These are phyloP conservation scores for Recurvirostra avosetta DNA, from an alignment of 2,113 vertebrate species.

Conservation along the genomic window DNA sequence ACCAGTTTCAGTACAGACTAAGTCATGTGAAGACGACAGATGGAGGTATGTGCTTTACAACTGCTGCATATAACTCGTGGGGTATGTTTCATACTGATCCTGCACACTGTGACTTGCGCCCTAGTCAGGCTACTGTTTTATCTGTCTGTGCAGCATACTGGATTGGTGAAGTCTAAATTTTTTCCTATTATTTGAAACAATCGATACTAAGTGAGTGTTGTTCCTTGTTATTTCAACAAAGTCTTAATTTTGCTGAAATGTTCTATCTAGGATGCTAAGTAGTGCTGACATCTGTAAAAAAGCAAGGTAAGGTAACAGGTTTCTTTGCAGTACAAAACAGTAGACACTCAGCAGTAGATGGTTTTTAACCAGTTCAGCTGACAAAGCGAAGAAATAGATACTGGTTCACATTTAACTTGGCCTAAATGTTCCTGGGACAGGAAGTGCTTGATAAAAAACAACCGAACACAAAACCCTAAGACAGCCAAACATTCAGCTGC, in stretches of 20 bases:
- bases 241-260: background rate
- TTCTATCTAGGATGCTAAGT: background rate
- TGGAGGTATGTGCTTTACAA: constrained; percentile 72
- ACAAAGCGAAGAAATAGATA: background rate
- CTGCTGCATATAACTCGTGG: background rate
- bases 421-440: background rate
- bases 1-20: constrained; percentile 69
- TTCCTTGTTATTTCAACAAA: background rate
- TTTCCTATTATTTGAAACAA: background rate
- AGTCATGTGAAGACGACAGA: constrained; percentile 62
- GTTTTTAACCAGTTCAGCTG: background rate
- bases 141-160: background rate
- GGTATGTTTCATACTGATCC: background rate
- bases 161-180: background rate
- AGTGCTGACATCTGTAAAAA: background rate
- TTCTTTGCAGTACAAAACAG: background rate
- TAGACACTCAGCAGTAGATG: background rate
- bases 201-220: background rate
- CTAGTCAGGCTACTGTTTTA: background rate
- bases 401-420: background rate
- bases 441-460: background rate
- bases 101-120: background rate
- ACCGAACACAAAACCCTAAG: background rate
- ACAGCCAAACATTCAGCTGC: background rate
- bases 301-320: background rate